A percentile compares a stretch with the other conserved stretches of the same genome.
phyloP scores from a whole-genome alignment of 2,888 invertebrate species.

The Platypus cylindrus region DNA sequence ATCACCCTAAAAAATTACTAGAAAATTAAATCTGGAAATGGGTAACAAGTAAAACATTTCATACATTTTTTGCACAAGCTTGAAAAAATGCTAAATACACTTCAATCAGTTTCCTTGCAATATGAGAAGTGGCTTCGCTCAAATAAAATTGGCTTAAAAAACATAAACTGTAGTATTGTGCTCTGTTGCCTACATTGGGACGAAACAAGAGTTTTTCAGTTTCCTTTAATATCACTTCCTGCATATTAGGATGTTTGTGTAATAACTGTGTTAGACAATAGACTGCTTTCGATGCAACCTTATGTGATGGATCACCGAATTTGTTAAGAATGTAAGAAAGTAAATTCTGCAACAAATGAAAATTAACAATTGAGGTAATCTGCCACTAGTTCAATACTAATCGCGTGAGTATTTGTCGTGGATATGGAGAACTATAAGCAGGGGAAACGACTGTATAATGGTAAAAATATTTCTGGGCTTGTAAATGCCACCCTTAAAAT shows the following conservation, averaged over 20 bases:
- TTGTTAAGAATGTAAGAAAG: slow-evolving; percentile 81
- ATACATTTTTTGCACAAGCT: slow-evolving; percentile 69
- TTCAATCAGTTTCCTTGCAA: slow-evolving; percentile 73
- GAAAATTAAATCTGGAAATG: no score
- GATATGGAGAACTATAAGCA: no score
- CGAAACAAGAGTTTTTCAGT: slow-evolving; percentile 82
- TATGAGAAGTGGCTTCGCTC: slow-evolving; percentile 53
- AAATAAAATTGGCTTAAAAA: slow-evolving; percentile 78
- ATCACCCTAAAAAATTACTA: slow-evolving; percentile 43
- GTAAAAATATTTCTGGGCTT: no score
- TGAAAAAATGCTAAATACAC: slow-evolving; percentile 96
- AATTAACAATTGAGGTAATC: no score
- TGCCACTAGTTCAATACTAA: no score
- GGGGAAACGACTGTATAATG: no score
- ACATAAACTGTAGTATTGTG: slow-evolving; percentile 90
- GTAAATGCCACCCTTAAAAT: no score
- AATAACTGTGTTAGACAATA: slow-evolving; percentile 74
- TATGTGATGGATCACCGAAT: slow-evolving; percentile 82
- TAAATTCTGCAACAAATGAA: slow-evolving; percentile 52
- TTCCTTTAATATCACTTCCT: slow-evolving; percentile 71
- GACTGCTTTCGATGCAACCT: slow-evolving; percentile 78
- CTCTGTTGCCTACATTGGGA: slow-evolving; percentile 65
- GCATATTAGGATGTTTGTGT: slow-evolving; percentile 75
- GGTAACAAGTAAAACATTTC: slow-evolving; percentile 6
- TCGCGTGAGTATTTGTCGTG: no score